These are phyloP conservation scores for Drosophila jambulina DNA, from an alignment of 1,140 invertebrate genomes.

Conservation along the genomic window DNA sequence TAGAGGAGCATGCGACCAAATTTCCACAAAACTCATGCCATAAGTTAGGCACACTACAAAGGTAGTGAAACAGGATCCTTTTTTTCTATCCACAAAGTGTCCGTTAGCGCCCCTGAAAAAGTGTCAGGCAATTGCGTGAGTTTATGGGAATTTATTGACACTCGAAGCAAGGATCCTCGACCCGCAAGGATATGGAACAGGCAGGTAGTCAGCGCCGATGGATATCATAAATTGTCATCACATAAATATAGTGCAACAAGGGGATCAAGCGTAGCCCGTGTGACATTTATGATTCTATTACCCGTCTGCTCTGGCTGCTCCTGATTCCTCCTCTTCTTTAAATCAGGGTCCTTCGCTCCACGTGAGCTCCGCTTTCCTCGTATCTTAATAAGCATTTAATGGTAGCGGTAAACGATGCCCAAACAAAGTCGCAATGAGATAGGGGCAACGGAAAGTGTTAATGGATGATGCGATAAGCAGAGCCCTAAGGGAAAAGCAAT, in stretches of 20 bases:
- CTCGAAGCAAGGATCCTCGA: conserved; percentile 53
- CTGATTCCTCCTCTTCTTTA: conserved; percentile 2
- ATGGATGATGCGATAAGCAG: conserved; percentile 50
- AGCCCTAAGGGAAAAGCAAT: neutral
- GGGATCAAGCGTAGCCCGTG: conserved; percentile 30
- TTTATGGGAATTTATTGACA: conserved; percentile 78
- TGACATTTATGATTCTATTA: conserved; percentile 82
- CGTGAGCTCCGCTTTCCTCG: conserved; percentile 25
- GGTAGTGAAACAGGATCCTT: neutral
- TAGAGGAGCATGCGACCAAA: conserved; percentile 26
- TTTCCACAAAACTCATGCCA: conserved; percentile 42
- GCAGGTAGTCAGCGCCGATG: conserved; percentile 55
- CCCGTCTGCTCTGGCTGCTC: conserved; percentile 42
- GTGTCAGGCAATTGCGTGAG: conserved; percentile 66
- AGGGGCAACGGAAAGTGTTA: conserved; percentile 43
- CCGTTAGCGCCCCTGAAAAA: conserved; percentile 52
- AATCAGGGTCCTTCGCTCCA: conserved; percentile 57
- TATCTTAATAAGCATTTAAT: conserved; percentile 80
- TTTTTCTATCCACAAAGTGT: conserved; percentile 31
- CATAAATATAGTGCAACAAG: conserved; percentile 73
- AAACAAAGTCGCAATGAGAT: conserved; percentile 42
- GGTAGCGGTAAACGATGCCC: conserved; percentile 72
- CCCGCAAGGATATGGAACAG: conserved; percentile 1
- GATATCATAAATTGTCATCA: conserved; percentile 82
- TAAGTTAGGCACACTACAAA: conserved; percentile 66